These are phyloP conservation scores for Spea multiplicata DNA, from an alignment of 2,113 vertebrate genomes.

Conservation along the genomic window DNA sequence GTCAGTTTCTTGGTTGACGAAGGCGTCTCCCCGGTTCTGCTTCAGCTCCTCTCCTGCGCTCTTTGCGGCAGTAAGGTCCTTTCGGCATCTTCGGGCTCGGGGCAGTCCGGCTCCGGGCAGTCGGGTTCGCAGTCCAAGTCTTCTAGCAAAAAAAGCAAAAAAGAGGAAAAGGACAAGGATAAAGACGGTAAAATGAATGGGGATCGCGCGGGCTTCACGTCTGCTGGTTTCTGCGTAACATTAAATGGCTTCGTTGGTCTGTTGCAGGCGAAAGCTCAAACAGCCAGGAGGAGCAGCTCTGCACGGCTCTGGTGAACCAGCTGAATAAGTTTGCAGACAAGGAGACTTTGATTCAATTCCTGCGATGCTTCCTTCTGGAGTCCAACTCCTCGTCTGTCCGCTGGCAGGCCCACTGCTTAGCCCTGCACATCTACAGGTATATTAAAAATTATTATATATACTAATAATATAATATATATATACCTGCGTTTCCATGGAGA, in stretches of 20 bases:
- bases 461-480: too few relatives aligned
- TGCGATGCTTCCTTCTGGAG: constrained; percentile 94
- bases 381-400: constrained; percentile 95
- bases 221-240: not conserved
- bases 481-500: too few relatives aligned
- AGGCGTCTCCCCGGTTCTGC: constrained; percentile 89
- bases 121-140: constrained; percentile 84
- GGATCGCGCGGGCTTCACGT: not conserved
- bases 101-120: constrained; percentile 67
- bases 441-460: too few relatives aligned
- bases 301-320: constrained; percentile 92
- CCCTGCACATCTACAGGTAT: constrained; percentile 95
- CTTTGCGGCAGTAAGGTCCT: constrained; percentile 95
- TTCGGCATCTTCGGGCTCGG: constrained; percentile 69
- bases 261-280: constrained; percentile 83
- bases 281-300: constrained; percentile 95
- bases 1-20: constrained; percentile 98
- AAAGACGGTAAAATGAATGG: constrained; percentile 79
- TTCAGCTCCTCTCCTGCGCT: constrained; percentile 94
- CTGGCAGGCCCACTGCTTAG: constrained; percentile 96
- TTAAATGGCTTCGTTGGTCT: not conserved
- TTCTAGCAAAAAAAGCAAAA: constrained; percentile 94
- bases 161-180: constrained; percentile 96
- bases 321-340: constrained; percentile 97
- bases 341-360: constrained; percentile 94